Base-by-base conservation (phyloP, 2,797 vertebrate genomes). In the Aulostomus chinensis region DNA sequence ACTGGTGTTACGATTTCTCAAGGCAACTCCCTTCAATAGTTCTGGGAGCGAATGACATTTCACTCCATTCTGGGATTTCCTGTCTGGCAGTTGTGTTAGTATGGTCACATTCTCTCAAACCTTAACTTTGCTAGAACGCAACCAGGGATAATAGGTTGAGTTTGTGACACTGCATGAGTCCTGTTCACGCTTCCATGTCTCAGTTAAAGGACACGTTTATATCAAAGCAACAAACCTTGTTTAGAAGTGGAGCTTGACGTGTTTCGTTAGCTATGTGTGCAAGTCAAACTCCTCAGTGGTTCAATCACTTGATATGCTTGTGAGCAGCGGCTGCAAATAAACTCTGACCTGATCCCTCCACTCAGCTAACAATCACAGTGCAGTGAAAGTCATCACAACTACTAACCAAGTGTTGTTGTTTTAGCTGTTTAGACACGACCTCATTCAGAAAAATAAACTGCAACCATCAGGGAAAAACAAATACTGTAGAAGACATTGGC, bases 61-160 rank as follows among this genome's bases (percentile, higher is more conserved):
- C 26, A 34, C 37, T 61, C 18, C 21, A 58, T 42, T 63, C 15
- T 45, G 42, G 55, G 65, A 67, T 73, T 78, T 83, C 69, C 77
- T 79, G 74, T 65, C 47, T 38, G 34, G 28, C 17, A 51, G 9
- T 29, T n/a, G n/a, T n/a, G n/a, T n/a, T 58, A 36, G 21, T 61
- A 43, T 55, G 38, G 29, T 52, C 51, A 39, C 13, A 49, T 46
- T 57, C 58, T 76, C 21, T 21, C 38, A 55, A 33, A 51, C 20
- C 28, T 56, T 49, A 53, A 54, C 20, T 45, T 49, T 62, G 29
- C 41, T 58, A 36, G 29, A 58, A 50, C 34, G 52, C 21, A 75
- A 58, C 25, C 45, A 12, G 24, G 31, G 25, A 73, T 71, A 61
- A 46, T 12, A 58, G 6, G 9, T 47, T 49, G 22, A 26, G 13